These are phyloP conservation scores for Autographa pulchrina DNA, from an alignment of 2,888 invertebrate species.

Conservation along the genomic window DNA sequence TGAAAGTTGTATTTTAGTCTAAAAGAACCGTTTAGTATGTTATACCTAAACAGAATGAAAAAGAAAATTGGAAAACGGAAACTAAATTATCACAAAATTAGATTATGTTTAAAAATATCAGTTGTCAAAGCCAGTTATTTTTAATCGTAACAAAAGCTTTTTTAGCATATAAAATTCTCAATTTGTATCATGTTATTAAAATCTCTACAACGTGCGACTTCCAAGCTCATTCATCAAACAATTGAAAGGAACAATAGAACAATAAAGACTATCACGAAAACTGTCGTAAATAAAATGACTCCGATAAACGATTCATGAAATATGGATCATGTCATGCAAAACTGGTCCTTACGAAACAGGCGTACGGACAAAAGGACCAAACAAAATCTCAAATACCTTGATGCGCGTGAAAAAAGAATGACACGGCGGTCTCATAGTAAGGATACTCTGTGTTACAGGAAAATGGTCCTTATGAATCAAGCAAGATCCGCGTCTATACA, in stretches of 20 bases:
- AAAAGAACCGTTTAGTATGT: not conserved
- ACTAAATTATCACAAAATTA: too few relatives aligned
- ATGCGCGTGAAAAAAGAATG: conserved; percentile 39
- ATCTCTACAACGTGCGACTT: not conserved
- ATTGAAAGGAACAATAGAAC: conserved; percentile 36
- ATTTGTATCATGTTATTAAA: not conserved
- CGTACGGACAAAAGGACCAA: not conserved
- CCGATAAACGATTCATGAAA: not conserved
- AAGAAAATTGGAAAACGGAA: not conserved
- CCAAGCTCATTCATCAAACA: conserved; percentile 11
- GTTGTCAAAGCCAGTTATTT: too few relatives aligned
- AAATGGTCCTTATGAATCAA: conserved; percentile 74
- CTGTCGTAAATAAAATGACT: not conserved
- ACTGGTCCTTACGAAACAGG: not conserved
- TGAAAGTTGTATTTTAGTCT: conserved; percentile 2
- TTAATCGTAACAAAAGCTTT: not conserved
- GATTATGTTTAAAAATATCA: too few relatives aligned
- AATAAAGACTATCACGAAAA: conserved; percentile 22
- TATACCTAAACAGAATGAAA: not conserved
- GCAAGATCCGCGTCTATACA: conserved; percentile 74
- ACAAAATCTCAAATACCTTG: conserved; percentile 25
- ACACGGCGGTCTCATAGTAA: conserved; percentile 37
- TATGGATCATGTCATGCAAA: not conserved
- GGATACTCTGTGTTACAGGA: conserved; percentile 43
- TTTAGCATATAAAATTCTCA: too few relatives aligned